These are phyloP conservation scores for Charina bottae DNA, from an alignment of 2,113 vertebrate species.

Conservation along the genomic window DNA sequence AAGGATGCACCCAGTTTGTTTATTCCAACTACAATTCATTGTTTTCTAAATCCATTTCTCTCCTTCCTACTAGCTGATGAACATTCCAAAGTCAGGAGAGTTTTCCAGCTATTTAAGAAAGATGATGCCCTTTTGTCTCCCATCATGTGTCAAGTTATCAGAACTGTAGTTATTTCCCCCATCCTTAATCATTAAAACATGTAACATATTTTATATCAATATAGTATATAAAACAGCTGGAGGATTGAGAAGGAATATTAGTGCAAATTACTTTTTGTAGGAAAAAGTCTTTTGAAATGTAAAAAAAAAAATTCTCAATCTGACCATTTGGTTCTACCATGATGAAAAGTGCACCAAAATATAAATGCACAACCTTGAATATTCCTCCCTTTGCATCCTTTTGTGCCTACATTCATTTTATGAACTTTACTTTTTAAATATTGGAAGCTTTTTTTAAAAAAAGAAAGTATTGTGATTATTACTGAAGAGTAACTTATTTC, in stretches of 20 bases:
- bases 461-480: background rate
- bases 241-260: background rate
- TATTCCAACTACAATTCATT: background rate
- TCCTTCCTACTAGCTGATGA: background rate
- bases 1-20: background rate
- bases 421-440: background rate
- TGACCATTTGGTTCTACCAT: background rate
- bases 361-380: background rate
- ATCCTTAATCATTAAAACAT: background rate
- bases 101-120: background rate
- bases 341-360: background rate
- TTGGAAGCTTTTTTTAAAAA: background rate
- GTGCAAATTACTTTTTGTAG: background rate
- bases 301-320: background rate
- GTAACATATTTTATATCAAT: background rate
- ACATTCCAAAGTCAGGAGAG: background rate
- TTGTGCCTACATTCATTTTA: background rate
- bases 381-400: background rate
- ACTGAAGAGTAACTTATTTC: background rate
- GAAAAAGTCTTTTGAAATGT: background rate
- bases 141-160: background rate
- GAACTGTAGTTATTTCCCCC: background rate
- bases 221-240: background rate
- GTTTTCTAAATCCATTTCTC: background rate
- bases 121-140: background rate